Conservation (phyloP, 1,140 invertebrate genomes). For the Stegodyphus mimosarum region DNA sequence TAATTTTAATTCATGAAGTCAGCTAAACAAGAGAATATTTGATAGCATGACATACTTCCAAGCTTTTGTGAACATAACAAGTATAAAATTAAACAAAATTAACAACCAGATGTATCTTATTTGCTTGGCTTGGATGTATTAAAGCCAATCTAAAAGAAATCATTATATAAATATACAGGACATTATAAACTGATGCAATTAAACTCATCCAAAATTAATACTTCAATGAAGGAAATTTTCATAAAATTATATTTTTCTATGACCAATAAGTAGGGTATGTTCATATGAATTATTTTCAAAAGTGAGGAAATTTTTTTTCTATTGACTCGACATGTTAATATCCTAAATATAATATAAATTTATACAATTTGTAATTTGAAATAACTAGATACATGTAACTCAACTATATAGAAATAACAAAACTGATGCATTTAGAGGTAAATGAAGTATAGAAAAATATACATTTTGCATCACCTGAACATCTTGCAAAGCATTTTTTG, state of each 20-base stretch:
- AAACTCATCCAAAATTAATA: not conserved
- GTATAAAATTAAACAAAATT: conserved; percentile 52
- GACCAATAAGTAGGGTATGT: conserved; percentile 44
- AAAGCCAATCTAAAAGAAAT: conserved; percentile 20
- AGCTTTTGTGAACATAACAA: conserved; percentile 28
- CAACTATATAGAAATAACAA: too few relatives aligned
- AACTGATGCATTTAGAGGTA: too few relatives aligned
- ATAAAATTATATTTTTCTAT: not conserved
- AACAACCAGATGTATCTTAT: conserved; percentile 40
- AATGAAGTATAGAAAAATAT: too few relatives aligned
- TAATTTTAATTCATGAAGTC: not conserved
- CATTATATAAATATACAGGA: conserved; percentile 24
- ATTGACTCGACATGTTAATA: too few relatives aligned
- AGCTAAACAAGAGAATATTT: not conserved
- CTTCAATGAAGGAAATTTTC: not conserved
- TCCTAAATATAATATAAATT: too few relatives aligned
- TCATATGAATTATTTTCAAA: too few relatives aligned
- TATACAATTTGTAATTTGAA: too few relatives aligned
- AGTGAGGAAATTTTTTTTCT: too few relatives aligned
- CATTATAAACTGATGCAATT: conserved; percentile 5
- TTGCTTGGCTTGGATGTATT: conserved; percentile 9
- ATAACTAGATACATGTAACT: too few relatives aligned
- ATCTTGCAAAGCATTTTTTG: too few relatives aligned
- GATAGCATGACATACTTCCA: conserved; percentile 20
- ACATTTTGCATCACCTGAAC: too few relatives aligned